Percentiles rank a stretch among this genome's conserved stretches.
Conservation (phyloP, 2,113 vertebrate species). For the Rhinopomastus cyanomelas region DNA sequence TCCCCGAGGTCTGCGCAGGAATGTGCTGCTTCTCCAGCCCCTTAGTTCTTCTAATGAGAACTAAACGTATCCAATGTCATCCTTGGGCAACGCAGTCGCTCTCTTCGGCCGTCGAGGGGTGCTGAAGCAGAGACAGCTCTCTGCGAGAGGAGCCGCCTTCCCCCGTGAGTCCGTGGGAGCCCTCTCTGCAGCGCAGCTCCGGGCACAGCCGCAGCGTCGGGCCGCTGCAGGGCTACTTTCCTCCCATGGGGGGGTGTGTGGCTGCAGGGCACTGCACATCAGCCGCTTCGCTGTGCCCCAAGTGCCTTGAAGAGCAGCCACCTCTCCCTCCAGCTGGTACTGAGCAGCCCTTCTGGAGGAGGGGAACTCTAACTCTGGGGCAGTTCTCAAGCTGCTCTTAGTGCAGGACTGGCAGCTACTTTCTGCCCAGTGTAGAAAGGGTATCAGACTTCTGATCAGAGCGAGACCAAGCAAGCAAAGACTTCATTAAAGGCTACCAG, state of each 20-base stretch:
- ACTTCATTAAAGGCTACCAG: slow-evolving; percentile 9
- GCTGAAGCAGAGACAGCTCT: background rate
- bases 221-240: slow-evolving; percentile 35
- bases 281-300: slow-evolving; percentile 2
- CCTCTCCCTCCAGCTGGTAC: background rate
- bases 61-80: slow-evolving; percentile 54
- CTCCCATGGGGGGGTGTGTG: background rate
- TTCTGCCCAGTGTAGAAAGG: background rate
- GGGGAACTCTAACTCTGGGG: background rate
- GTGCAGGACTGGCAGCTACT: slow-evolving; percentile 10
- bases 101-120: slow-evolving; percentile 17
- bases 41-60: slow-evolving; percentile 63
- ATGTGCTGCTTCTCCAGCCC: slow-evolving; percentile 67
- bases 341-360: slow-evolving; percentile 23
- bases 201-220: slow-evolving; percentile 43
- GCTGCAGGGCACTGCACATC: slow-evolving; percentile 37
- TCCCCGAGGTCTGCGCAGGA: slow-evolving; percentile 73
- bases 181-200: slow-evolving; percentile 16
- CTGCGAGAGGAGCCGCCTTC: background rate
- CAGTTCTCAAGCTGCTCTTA: background rate
- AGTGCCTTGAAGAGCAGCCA: background rate
- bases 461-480: background rate
- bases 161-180: background rate
- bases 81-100: slow-evolving; percentile 24
- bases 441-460: background rate